Evolutionary conservation across 2,888 invertebrate genomes (phyloP), one percentile per base, ranked within the genome.

Genomic region (Hirtodrosophila alboralis): DNA sequence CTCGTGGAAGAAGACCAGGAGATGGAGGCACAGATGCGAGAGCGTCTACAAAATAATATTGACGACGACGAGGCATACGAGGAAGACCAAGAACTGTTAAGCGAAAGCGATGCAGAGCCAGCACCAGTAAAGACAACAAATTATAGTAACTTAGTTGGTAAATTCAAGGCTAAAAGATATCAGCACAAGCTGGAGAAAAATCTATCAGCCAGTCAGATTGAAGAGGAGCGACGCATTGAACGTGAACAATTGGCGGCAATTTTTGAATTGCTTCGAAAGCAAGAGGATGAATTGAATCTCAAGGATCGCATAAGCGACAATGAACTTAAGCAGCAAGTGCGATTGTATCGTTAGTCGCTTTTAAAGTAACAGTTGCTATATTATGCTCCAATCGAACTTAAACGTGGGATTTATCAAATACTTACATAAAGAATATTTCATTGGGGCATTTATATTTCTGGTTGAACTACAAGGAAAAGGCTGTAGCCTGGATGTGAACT

Each of bases 241-340:
- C 87, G 89, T n/a, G 89, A 90, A 52, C 91, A 91, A 58, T 69
- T 91, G 66, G 88, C 89, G 14, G 91, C 90, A 2, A 91, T 91
- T 60, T 90, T 90, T 60, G 90, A 91, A 18, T 79, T 91, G 4
- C 70, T 91, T 6, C 90, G 91, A 47, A 88, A 90, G 43, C 91
- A 91, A 59, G 90, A 91, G 59, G 88, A 90, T 8, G 91, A 91
- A 60, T 80, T 91, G 10, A 90, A 91, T 60, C 89, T 91, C 4
- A 75, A 79, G 41, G 79, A 77, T 54, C 83, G 84, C 5, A 76
- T 79, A 0, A 79, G 89, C 51, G 90, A 91, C 51, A 72, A 85
- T 6, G 89, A 91, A 56, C 69, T 87, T n/a, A 76, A 86, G 44
- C 86, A 89, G 36, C 91, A 91, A 75, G 80, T 91, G 30, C 87